Conservation (phyloP, 1,140 invertebrate species). For the Caenorhabditis briggsae region DNA sequence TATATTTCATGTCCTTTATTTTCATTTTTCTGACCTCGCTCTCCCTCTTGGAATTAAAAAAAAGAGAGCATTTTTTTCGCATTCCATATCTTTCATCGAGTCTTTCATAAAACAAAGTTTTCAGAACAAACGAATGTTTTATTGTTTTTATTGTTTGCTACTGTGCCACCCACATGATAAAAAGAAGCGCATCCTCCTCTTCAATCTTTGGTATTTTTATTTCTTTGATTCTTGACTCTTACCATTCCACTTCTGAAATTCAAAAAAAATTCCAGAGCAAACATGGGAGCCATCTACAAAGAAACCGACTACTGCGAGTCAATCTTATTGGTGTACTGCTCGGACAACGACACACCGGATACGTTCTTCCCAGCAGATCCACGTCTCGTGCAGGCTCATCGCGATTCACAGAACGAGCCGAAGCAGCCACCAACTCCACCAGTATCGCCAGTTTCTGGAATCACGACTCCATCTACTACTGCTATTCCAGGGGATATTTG, state of each 20-base stretch:
- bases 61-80: no score
- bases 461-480: not conserved
- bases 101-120: no score
- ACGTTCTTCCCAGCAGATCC: constrained; percentile 43
- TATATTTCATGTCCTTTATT: constrained; percentile 30
- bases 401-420: constrained; percentile 1
- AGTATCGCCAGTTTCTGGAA: constrained; percentile 20
- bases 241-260: not conserved
- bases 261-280: not conserved
- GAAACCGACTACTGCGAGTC: not conserved
- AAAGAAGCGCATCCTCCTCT: not conserved
- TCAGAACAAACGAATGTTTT: no score
- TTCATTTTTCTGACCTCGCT: not conserved
- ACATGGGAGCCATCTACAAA: not conserved
- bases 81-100: no score
- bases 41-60: not conserved
- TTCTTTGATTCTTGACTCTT: not conserved
- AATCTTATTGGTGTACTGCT: constrained; percentile 1
- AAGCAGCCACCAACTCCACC: not conserved
- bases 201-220: not conserved
- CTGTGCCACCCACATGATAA: not conserved
- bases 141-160: not conserved
- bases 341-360: constrained; percentile 38
- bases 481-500: not conserved
- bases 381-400: not conserved